Conservation (phyloP, 2,113 vertebrate species). For the Proterorhinus semilunaris region DNA sequence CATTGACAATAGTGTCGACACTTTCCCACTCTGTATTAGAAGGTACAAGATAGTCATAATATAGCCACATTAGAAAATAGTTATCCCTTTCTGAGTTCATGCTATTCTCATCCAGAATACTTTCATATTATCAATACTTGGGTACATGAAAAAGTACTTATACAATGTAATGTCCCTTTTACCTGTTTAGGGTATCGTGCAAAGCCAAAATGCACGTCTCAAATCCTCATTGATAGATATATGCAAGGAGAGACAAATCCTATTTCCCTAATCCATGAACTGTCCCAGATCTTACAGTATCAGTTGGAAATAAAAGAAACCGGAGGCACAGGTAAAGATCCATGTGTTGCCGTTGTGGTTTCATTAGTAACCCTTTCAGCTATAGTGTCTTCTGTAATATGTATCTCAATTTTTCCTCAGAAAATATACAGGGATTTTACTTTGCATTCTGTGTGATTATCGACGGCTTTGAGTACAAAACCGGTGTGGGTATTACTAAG, state of each 20-base stretch:
- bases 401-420: slow-evolving; percentile 59
- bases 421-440: slow-evolving; percentile 73
- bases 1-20: too few species aligned
- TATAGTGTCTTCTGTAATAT: neutral
- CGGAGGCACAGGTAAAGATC: slow-evolving; percentile 75
- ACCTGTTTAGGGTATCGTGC: slow-evolving; percentile 8
- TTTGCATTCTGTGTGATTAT: slow-evolving; percentile 93
- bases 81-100: too few species aligned
- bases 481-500: slow-evolving; percentile 87
- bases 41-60: too few species aligned
- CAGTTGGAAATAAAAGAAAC: slow-evolving; percentile 89
- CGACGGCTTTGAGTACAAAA: slow-evolving; percentile 85
- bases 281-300: slow-evolving; percentile 74
- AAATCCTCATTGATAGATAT: slow-evolving; percentile 78
- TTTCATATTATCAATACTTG: too few species aligned
- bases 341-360: neutral
- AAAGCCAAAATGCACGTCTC: slow-evolving; percentile 54
- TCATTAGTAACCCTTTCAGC: neutral
- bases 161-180: neutral
- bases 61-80: too few species aligned
- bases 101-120: too few species aligned
- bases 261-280: slow-evolving; percentile 84
- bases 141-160: too few species aligned
- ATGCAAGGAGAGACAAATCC: slow-evolving; percentile 75
- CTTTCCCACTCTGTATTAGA: too few species aligned